Conservation (phyloP, 2,888 invertebrate genomes). For the Stenoptilia bipunctidactyla region DNA sequence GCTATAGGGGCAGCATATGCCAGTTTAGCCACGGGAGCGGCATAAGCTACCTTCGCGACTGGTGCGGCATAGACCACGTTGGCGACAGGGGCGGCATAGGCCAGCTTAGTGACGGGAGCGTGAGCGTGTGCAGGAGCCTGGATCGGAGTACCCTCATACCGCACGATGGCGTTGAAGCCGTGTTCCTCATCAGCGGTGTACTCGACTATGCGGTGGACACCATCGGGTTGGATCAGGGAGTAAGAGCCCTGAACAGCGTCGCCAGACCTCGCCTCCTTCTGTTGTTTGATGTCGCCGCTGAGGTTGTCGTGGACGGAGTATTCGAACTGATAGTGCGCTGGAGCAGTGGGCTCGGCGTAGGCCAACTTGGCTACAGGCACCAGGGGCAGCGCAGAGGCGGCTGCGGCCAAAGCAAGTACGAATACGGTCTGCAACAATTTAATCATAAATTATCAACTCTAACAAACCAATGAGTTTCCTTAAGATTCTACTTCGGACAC, state of each 20-base stretch:
- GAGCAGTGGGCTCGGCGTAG: conserved; percentile 31
- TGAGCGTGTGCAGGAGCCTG: conserved; percentile 23
- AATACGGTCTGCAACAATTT: conserved; percentile 14
- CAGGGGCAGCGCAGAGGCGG: conserved; percentile 27
- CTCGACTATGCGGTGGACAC: conserved; percentile 52
- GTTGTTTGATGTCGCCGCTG: conserved; percentile 58
- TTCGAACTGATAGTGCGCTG: conserved; percentile 44
- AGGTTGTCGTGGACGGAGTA: conserved; percentile 56
- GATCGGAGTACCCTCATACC: conserved; percentile 27
- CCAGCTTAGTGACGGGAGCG: conserved; percentile 20
- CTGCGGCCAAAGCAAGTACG: conserved; percentile 36
- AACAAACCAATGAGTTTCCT: too few relatives aligned
- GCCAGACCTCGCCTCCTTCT: conserved; percentile 50
- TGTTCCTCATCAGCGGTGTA: conserved; percentile 46
- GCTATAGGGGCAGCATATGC: conserved; percentile 21
- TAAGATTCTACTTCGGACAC: too few relatives aligned
- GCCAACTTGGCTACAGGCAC: conserved; percentile 26
- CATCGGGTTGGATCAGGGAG: conserved; percentile 59
- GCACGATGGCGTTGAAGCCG: conserved; percentile 30
- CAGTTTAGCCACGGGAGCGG: conserved; percentile 13
- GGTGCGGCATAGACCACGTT: conserved; percentile 20
- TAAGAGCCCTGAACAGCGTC: conserved; percentile 57
- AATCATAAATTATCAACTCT: too few relatives aligned
- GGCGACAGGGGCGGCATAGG: conserved; percentile 21
- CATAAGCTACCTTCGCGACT: conserved; percentile 23